These are phyloP conservation scores for Biston betularia DNA, from an alignment of 2,888 invertebrate genomes.

Conservation along the genomic window DNA sequence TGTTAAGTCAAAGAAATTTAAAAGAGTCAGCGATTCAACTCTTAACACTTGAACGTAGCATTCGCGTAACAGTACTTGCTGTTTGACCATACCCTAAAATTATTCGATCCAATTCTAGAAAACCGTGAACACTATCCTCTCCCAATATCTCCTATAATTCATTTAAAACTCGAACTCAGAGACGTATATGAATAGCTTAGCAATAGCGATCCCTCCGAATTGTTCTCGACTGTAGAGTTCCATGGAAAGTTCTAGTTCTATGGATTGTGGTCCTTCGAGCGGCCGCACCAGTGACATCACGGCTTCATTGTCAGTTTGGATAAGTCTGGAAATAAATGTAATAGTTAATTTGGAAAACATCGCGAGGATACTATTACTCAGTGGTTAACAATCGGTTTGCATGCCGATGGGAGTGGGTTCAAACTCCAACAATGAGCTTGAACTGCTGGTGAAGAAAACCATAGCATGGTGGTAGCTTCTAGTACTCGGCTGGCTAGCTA, in stretches of 20 bases:
- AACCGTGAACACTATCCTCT: slow-evolving; percentile 11
- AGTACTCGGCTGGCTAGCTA: no score
- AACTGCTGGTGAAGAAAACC: no score
- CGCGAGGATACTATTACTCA: no score
- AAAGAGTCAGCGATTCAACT: not conserved
- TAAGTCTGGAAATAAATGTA: slow-evolving; percentile 72
- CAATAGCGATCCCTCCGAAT: slow-evolving; percentile 93
- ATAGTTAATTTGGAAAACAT: not conserved
- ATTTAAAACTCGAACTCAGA: slow-evolving; percentile 90
- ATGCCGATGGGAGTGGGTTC: no score
- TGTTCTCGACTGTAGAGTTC: slow-evolving; percentile 90
- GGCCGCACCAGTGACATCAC: slow-evolving; percentile 91
- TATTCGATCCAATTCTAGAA: not conserved
- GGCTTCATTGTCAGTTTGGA: slow-evolving; percentile 88
- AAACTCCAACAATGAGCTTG: no score
- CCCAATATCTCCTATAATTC: not conserved
- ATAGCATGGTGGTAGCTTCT: no score
- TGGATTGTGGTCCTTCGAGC: slow-evolving; percentile 95
- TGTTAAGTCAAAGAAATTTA: not conserved
- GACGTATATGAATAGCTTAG: slow-evolving; percentile 94
- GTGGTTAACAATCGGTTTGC: no score
- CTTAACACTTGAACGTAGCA: not conserved
- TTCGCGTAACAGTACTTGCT: not conserved
- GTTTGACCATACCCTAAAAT: not conserved
- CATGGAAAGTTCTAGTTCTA: slow-evolving; percentile 95